Evolutionary conservation across 2,888 invertebrate genomes (phyloP), one percentile per base, ranked within the genome.

Genomic region (Rhamphomyia laevipes): DNA sequence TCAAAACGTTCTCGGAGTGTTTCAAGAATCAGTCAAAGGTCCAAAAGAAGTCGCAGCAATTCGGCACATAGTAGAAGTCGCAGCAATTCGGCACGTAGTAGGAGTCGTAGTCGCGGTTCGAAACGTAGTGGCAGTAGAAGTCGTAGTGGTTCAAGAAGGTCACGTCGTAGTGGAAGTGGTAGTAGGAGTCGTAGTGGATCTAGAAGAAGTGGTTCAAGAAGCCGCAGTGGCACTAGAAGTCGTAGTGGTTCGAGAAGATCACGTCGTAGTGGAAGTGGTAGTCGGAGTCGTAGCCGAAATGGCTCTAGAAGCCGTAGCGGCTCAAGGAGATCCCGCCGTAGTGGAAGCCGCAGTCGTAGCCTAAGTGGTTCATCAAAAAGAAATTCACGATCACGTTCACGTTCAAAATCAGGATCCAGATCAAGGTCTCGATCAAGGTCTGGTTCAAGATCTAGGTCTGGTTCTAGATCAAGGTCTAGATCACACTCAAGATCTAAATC

Each of bases 271-370:
- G 57, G 56, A 21, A 53, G 47, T 48, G 56, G 57, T 10, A 64
- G 63, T 16, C 59, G 64, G 15, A 37, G 11, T 37, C 7, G 18
- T 27, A 54, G 50, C 49, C 54, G 57, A 18, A 63, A 64, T 21
- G 58, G 63, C 6, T 63, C 64, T 57, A 64, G 61, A 64, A 48
- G 48, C 2, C 16, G 46, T 43, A 66, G 66, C 15, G 48, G 53
- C 7, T 62, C 59, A 7, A 55, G 44, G 35, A 55, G 57, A 37
- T 50, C 53, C 31, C 52, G 47, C 47, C 56, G 57, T 10, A 64
- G 63, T 16, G 59, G 64, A 3, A 53, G 47, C 47, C 56, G 57
- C 9, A 64, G 63, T 16, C 59, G 64, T 7, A 46, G 45, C 6
- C 38, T 61, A 17, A 64, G 63, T 30, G 61, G 53, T 0, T 57